Conservation (phyloP, 2,888 invertebrate genomes). For the Coecobrya sp. region DNA sequence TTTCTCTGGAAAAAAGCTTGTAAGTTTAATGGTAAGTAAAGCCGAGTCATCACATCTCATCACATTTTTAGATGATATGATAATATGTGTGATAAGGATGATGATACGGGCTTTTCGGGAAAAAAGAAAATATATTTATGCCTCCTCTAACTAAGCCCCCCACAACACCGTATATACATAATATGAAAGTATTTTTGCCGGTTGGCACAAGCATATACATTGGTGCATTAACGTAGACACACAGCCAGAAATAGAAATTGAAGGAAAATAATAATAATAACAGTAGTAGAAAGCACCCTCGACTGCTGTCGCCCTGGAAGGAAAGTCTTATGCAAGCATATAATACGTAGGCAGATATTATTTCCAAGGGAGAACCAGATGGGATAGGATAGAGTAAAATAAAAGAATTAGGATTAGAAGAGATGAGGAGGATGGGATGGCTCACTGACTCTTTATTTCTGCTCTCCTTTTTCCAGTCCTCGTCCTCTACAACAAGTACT, state of each 20-base stretch:
- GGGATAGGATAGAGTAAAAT: slow-evolving; percentile 46
- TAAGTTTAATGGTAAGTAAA: slow-evolving; percentile 75
- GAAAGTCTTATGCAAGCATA: no score
- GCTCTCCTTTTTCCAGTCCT: slow-evolving; percentile 7
- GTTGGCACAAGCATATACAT: background rate
- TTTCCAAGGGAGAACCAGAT: slow-evolving; percentile 19
- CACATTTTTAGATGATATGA: slow-evolving; percentile 81
- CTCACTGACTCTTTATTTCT: slow-evolving; percentile 33
- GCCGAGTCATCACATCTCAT: slow-evolving; percentile 81
- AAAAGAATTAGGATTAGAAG: slow-evolving; percentile 65
- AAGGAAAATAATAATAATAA: slow-evolving; percentile 1
- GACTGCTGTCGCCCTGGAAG: no score
- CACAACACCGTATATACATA: background rate
- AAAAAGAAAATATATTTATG: slow-evolving; percentile 32
- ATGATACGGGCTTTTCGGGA: slow-evolving; percentile 2
- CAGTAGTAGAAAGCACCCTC: no score
- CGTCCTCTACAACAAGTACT: slow-evolving; percentile 29
- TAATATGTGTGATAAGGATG: slow-evolving; percentile 57
- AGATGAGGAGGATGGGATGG: slow-evolving; percentile 26
- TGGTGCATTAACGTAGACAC: no score
- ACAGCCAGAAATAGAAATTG: background rate
- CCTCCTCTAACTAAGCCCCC: background rate
- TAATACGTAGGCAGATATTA: background rate
- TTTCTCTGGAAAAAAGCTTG: slow-evolving; percentile 54
- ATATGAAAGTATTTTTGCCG: no score